Conservation (phyloP, 2,888 invertebrate genomes). For the Didymodactylos carnosus region DNA sequence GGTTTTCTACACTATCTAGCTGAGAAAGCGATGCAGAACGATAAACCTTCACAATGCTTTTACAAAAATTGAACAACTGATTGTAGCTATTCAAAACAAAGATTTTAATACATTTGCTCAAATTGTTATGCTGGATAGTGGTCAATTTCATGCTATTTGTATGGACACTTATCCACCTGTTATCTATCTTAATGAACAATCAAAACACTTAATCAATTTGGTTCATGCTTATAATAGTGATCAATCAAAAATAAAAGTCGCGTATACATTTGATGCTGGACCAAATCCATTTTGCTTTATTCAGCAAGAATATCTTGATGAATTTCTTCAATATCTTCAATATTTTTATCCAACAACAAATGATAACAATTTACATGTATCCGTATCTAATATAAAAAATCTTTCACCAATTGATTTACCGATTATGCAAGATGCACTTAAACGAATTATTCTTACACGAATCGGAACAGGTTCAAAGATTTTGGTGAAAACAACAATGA, state of each 20-base stretch:
- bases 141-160: conserved; percentile 82
- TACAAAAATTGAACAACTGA: conserved; percentile 46
- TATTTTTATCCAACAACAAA: not conserved
- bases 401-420: not conserved
- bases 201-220: conserved; percentile 55
- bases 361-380: not conserved
- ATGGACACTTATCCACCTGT: conserved; percentile 82
- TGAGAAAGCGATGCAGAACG: too few relatives aligned
- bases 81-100: conserved; percentile 44
- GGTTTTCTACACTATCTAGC: not conserved
- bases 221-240: conserved; percentile 57
- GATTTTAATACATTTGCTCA: conserved; percentile 70
- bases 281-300: conserved; percentile 76
- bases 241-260: conserved; percentile 43
- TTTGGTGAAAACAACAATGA: too few relatives aligned
- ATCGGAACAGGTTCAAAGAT: not conserved
- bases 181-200: conserved; percentile 70
- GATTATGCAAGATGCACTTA: not conserved
- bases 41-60: too few relatives aligned
- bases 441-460: not conserved
- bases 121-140: conserved; percentile 86
- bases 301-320: not conserved
- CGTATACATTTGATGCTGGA: conserved; percentile 96
- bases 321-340: not conserved
- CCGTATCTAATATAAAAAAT: not conserved